Base-by-base conservation (phyloP, 2,888 invertebrate species). In the Rapana venosa region DNA sequence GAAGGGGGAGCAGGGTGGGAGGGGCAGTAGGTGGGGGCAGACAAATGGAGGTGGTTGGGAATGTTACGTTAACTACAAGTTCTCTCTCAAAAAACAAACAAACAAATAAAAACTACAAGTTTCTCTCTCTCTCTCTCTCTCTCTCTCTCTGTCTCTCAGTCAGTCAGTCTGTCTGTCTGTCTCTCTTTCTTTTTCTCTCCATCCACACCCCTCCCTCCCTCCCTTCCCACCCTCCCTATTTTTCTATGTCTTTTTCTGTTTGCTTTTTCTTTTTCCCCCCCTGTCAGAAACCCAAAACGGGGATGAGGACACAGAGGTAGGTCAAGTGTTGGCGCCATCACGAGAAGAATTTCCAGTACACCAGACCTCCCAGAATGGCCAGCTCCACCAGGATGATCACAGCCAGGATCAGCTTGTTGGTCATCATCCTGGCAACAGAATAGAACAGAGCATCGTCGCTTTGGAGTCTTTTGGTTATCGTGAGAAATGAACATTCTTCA, bases 361-460 rank as follows among this genome's bases (percentile, higher is more conserved):
- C 95, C 84, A 97, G 94, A 66, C 97, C 97, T 81, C 96, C 96
- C 30, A 98, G 96, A 93, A 98, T 97, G 81, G 96, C 96, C 74
- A 97, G 93, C 97, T 98, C 98, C 89, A 98, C 94, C 1, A 98
- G 74, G 90, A 98, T 98, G 87, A 98, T 98, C 84, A 97, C 94
- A 92, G 98, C 97, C 83, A 98, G 96, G 90, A 98, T 97, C 87
- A 98, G 96, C 95, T 98, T 98, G 96, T 98, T 98, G 91, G 97
- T 97, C 70, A 98, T 95, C 87, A 98, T 97, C 95, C 97, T 97
- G 47, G 2, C 47, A 47, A 47, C 47, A 47, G 47, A 47, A 47
- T 8, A 47, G 47, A 47, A 47, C 47, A 47, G 47, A 47, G 8
- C 47, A 47, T 8, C 8, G 47, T 47, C 47, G 8, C 47, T 5